Evolutionary conservation across 2,113 vertebrate species (phyloP), one percentile per base, ranked within the genome.

Genomic region (Silurus glanis): DNA sequence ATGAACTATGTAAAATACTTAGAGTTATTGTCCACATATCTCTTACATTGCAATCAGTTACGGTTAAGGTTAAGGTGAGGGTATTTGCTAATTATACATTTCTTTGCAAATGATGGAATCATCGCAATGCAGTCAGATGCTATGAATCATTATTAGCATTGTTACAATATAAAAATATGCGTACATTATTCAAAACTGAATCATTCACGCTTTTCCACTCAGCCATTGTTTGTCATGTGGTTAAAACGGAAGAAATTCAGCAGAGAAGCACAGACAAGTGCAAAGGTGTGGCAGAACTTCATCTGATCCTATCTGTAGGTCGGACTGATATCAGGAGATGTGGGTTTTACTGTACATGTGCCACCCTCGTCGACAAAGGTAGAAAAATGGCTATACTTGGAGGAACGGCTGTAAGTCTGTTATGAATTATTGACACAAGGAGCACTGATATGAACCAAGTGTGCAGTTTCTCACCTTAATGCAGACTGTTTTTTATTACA

Each of bases 391-490:
- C n/a, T 79, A 1, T 51, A 66, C 64, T 45, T 49, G n/a, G 25
- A 76, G 37, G 71, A 78, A 85, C 51, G 83, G 59, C 74, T 55
- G 45, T 79, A 67, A 62, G 6, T 51, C 14, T 45, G 12, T 82
- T 10, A 58, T 12, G 28, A 21, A 9, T 66, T 66, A 66, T 85
- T 85, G 83, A 67, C 83, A 79, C 62, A 79, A 85, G 83, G 25
- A 55, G 28, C 74, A 64, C 59, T 79, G 83, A 76, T 79, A 78
- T 53, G 51, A 75, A 12, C 47, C 83, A 85, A 47, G 56, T 25
- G 25, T 10, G 0, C 59, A 64, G 9, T 85, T 78, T 59, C 59
- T 66, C 47, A 37, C 25, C 59, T 55, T 28, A 37, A 47, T 55
- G 59, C 6, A 45, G 74, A 28, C 61, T 37, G 37, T 1, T 37